Base-by-base conservation (phyloP, 2,888 invertebrate genomes). In the Lithophane semibrunnea region DNA sequence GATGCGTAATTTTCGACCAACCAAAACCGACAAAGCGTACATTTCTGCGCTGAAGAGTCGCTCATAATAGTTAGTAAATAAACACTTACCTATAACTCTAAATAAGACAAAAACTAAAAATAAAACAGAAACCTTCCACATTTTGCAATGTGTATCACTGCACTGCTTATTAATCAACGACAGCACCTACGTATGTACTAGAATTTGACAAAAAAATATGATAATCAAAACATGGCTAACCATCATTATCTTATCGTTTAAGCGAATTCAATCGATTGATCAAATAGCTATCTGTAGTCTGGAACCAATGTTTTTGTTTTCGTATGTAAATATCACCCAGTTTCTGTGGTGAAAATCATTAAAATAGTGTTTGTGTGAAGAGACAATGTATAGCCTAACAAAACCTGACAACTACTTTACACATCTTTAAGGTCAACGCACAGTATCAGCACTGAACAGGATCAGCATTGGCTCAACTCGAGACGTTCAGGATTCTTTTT, bases 191-290 rank as follows among this genome's bases (percentile, higher is more conserved):
- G 2, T 12, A 8, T 24, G 3, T 7, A 18, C 18, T n/a, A 47
- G 4, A 56, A 44, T 71, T 68, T 24, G 24, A 16, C 18, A 68
- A 77, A 77, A 73, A 76, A 68, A 77, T 21, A 16, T n/a, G 52
- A 37, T 69, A 54, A 69, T 47, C 47, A 16, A 21, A 61, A 52
- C 42, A 21, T 67, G n/a, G 18, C 52, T 29, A 44, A 76, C 16
- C 49, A n/a, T n/a, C 3, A 58, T 78, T 78, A 77, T 77, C 77
- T 77, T 77, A 77, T 77, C 77, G 8, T 42, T 12, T 49, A 16
- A n/a, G 44, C n/a, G n/a, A 64, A 79, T 42, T 24, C 21, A 52
- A 78, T 79, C 71, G 77, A 77, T 71, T n/a, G 3, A 56, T 29
- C n/a, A 49, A 12, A 2, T 37, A 58, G 54, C 24, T 24, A 52